phyloP scores from a whole-genome alignment of 2,888 invertebrate species.

The Anoncus sp. region DNA sequence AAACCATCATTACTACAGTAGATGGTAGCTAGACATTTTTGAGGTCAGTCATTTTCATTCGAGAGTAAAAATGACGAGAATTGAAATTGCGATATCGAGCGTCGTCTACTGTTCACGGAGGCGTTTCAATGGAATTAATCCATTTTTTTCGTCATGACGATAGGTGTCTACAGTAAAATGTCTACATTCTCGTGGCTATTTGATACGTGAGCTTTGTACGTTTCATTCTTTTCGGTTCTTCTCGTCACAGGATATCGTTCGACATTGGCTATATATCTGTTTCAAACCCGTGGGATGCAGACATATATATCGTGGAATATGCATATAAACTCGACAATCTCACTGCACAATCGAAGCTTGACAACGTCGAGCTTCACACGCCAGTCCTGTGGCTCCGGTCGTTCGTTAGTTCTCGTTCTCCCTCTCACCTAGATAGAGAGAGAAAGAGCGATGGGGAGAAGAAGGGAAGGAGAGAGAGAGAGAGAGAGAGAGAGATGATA shows the following conservation, averaged over 20 bases:
- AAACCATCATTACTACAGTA: too few relatives aligned
- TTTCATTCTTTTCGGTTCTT: neutral
- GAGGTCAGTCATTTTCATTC: neutral
- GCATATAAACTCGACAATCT: conserved; percentile 46
- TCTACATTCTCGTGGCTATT: neutral
- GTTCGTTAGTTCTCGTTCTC: conserved; percentile 38
- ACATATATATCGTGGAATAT: conserved; percentile 34
- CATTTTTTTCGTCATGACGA: neutral
- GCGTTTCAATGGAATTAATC: neutral
- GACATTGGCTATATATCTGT: conserved; percentile 11
- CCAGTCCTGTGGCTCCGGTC: conserved; percentile 35
- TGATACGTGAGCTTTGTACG: neutral
- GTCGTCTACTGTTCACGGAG: neutral
- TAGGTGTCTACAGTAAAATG: neutral
- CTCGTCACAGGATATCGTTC: neutral
- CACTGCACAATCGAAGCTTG: conserved; percentile 47
- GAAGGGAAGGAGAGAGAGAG: conserved; percentile 14
- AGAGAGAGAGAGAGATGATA: conserved; percentile 18
- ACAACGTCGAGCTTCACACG: conserved; percentile 51
- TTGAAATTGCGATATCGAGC: neutral
- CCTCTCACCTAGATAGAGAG: conserved; percentile 20
- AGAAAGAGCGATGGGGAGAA: too few relatives aligned
- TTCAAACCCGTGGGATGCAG: neutral
- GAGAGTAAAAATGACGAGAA: neutral
- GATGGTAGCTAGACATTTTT: neutral